A percentile compares a stretch with the other conserved stretches of the same genome.
phyloP scores from a whole-genome alignment of 2,888 invertebrate species.

The Kryphioiulus occultus region DNA sequence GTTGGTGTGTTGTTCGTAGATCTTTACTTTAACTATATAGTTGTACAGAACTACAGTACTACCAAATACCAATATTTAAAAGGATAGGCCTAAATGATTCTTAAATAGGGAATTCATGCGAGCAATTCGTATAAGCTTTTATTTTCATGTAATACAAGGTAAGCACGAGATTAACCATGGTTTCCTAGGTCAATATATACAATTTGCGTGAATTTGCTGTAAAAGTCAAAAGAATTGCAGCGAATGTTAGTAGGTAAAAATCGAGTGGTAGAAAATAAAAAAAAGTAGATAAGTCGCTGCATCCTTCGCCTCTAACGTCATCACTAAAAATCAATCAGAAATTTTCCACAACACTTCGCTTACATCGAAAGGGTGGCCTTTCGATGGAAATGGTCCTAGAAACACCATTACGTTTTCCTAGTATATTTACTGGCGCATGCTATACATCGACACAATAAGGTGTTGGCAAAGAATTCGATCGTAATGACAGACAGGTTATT shows the following conservation, averaged over 20 bases:
- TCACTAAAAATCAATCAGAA: slow-evolving; percentile 17
- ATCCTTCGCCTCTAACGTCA: not conserved
- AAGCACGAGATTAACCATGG: not conserved
- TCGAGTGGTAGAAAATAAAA: not conserved
- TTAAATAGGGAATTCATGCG: not conserved
- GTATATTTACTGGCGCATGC: not conserved
- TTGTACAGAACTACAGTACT: not conserved
- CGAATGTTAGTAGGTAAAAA: not conserved
- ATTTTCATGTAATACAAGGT: not conserved
- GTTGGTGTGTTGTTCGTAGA: too few species aligned
- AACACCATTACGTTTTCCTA: not conserved
- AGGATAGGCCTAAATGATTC: not conserved
- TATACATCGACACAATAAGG: not conserved
- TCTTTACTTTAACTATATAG: too few species aligned
- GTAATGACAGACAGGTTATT: slow-evolving; percentile 25
- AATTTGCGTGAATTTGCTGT: not conserved
- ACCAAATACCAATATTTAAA: not conserved
- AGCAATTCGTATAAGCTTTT: not conserved
- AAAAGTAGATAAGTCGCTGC: not conserved
- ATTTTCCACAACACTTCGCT: not conserved
- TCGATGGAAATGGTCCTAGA: not conserved
- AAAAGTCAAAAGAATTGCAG: slow-evolving; percentile 6
- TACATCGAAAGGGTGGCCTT: not conserved
- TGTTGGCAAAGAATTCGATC: slow-evolving; percentile 12
- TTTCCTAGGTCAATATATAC: not conserved